Conservation (phyloP, 2,797 vertebrate genomes). For the Cryptoprocta ferox region DNA sequence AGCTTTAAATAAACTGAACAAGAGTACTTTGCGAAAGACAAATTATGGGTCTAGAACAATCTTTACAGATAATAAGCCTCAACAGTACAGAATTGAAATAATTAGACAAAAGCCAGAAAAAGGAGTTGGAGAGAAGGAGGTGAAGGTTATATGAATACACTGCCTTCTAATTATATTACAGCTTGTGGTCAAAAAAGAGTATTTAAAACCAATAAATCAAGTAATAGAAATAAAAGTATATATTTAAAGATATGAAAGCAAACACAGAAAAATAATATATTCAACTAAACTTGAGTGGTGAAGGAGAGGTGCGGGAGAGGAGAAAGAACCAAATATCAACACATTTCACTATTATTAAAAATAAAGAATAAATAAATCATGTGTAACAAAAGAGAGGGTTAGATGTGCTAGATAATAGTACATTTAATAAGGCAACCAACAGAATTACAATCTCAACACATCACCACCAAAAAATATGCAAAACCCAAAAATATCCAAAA, state of each 20-base stretch:
- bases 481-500: background rate
- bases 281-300: background rate
- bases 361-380: background rate
- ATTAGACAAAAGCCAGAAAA: background rate
- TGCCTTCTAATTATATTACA: background rate
- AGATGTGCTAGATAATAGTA: background rate
- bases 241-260: background rate
- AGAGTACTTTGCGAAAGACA: background rate
- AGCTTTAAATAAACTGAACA: background rate
- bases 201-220: background rate
- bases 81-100: background rate
- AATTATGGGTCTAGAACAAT: background rate
- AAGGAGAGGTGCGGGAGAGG: background rate
- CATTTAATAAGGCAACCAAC: background rate
- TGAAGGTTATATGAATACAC: background rate
- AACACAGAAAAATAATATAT: background rate
- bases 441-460: background rate
- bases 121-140: background rate
- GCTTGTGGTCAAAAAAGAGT: background rate
- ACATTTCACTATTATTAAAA: background rate
- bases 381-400: background rate
- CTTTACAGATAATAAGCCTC: background rate
- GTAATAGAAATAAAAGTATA: background rate
- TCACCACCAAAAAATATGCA: background rate
- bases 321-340: background rate